A percentile compares a stretch with the other conserved stretches of the same genome.
Conservation (phyloP, 2,113 vertebrate genomes). For the Meleagris gallopavo region DNA sequence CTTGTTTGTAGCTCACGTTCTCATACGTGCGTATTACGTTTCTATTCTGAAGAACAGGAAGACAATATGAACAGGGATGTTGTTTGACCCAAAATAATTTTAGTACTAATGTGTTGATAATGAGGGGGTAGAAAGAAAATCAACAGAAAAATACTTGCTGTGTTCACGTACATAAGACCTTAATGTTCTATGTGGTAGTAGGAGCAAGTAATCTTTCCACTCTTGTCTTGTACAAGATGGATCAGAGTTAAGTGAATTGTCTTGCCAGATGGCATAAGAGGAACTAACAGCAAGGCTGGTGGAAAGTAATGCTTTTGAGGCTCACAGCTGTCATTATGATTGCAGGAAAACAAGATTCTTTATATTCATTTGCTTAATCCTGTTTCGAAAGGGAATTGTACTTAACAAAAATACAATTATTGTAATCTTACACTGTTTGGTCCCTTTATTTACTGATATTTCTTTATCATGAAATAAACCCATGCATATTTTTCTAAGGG, state of each 20-base stretch:
- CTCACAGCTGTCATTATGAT: not conserved
- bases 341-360: not conserved
- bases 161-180: not conserved
- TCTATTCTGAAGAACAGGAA: not conserved
- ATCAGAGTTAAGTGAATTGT: not conserved
- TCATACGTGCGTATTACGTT: not conserved
- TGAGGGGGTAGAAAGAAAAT: not conserved
- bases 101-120: not conserved
- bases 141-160: fast-evolving
- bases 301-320: not conserved
- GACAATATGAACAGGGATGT: not conserved
- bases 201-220: not conserved
- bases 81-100: not conserved
- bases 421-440: not conserved
- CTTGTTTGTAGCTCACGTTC: not conserved
- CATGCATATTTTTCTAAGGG: not conserved
- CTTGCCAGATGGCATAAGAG: not conserved
- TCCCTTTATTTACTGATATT: not conserved
- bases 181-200: not conserved
- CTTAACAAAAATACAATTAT: not conserved
- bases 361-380: not conserved
- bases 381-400: not conserved
- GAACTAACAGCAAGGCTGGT: not conserved
- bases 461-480: not conserved
- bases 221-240: too few species aligned